phyloP scores from a whole-genome alignment of 2,113 vertebrate genomes.

The Parus major region DNA sequence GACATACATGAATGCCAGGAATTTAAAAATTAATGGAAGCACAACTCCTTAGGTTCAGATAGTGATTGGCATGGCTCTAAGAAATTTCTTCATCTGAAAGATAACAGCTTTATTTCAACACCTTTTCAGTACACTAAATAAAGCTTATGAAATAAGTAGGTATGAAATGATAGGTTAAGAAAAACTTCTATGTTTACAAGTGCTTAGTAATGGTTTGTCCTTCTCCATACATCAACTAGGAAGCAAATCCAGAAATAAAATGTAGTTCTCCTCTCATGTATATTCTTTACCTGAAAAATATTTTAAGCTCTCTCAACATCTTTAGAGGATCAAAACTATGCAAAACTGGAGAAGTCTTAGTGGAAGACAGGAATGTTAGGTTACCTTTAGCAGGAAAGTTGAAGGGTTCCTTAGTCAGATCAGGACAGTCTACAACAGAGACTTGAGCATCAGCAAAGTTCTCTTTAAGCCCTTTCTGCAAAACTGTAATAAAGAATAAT shows the following conservation, averaged over 20 bases:
- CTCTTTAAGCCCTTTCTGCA: conserved; percentile 84
- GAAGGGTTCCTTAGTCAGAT: conserved; percentile 90
- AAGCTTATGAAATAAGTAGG: background rate
- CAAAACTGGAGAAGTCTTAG: background rate
- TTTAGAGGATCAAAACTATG: background rate
- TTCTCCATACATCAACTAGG: background rate
- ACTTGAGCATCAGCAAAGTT: conserved; percentile 91
- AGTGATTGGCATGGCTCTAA: background rate
- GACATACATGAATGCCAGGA: background rate
- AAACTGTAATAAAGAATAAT: conserved; percentile 73
- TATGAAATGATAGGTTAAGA: background rate
- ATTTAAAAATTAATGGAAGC: background rate
- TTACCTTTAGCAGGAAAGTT: conserved; percentile 91
- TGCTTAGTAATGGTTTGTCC: background rate
- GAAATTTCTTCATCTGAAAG: background rate
- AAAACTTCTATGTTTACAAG: background rate
- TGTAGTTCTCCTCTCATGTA: background rate
- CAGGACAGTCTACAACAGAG: conserved; percentile 90
- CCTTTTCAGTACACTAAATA: background rate
- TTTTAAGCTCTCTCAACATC: background rate
- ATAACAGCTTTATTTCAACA: background rate
- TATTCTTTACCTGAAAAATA: background rate
- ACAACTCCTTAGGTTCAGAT: background rate
- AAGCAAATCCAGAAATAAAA: background rate
- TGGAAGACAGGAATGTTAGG: background rate